A percentile compares a stretch with the other conserved stretches of the same genome.
Conservation (phyloP, 2,113 vertebrate species). For the Apistogramma diplotaenia region DNA sequence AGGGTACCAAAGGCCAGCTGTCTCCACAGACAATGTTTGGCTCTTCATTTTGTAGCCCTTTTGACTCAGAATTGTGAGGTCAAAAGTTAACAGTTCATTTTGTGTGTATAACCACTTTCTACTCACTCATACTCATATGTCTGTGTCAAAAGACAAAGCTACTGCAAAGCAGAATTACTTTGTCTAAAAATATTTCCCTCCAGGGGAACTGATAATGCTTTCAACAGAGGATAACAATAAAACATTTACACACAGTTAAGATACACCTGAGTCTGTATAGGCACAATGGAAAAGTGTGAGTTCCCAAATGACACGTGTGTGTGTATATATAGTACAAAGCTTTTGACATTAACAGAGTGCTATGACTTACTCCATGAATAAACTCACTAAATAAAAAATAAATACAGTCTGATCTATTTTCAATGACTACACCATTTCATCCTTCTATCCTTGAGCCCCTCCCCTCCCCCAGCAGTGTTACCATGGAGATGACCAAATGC, state of each 20-base stretch:
- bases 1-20: constrained; percentile 28
- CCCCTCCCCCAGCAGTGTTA: constrained; percentile 67
- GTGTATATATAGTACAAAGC: neutral
- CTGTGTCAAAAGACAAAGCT: neutral
- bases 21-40: constrained; percentile 28
- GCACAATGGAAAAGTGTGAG: constrained; percentile 1
- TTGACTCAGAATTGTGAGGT: constrained; percentile 52
- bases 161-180: neutral
- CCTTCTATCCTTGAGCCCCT: constrained; percentile 25
- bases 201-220: neutral
- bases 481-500: constrained; percentile 87
- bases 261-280: neutral
- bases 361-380: constrained; percentile 67
- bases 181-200: neutral
- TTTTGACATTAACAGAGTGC: constrained; percentile 49
- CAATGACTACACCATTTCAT: constrained; percentile 75
- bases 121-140: neutral
- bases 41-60: constrained; percentile 25
- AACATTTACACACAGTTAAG: constrained; percentile 12
- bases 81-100: constrained; percentile 31
- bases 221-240: neutral
- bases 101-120: neutral
- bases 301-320: neutral
- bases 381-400: constrained; percentile 72
- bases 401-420: constrained; percentile 66